Base-by-base conservation (phyloP, 2,113 vertebrate genomes). In the Periophthalmodon schlosseri region DNA sequence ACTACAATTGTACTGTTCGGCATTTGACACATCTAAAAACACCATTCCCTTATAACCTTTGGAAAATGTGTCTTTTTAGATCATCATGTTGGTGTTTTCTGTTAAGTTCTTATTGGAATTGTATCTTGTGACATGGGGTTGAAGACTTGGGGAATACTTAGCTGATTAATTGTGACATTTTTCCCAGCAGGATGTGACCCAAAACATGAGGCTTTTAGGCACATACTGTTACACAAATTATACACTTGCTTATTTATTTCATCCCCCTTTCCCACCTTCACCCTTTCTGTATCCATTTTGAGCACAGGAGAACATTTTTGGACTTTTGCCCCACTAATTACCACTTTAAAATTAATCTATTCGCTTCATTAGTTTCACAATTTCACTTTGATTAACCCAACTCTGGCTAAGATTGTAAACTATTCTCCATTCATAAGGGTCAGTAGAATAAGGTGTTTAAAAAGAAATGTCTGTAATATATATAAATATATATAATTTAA, bases 321-420 rank as follows among this genome's bases (percentile, higher is more conserved):
- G 80, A 86, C 81, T 84, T 86, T 88, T 73, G 77, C 84, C 68
- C 85, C 86, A 88, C 87, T 79, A 44, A 44, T 68, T 76, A 71
- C 79, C 86, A 84, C 76, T 74, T 80, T 82, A 78, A 80, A 80
- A 84, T 89, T 87, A 80, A 80, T 84, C 52, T 56, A 56, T 56
- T 56, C 88, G 87, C 82, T 10, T 76, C 76, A 79, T 87, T 58
- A 50, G 21, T 71, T 82, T 80, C 87, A 76, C 86, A 57, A 84
- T 74, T 78, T 87, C 88, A 91, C 88, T 68, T 75, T 86, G 86
- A 89, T 90, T 78, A 87, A 86, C 87, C 87, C 91, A 90, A 89
- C 90, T 89, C 90, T 91, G 91, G 88, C 91, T 91, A 91, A 92
- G 92, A 93, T 93, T 93, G 93, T 93, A 93, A 92, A 91, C 90